Base-by-base conservation (phyloP, 1,140 invertebrate genomes). In the Solen grandis region DNA sequence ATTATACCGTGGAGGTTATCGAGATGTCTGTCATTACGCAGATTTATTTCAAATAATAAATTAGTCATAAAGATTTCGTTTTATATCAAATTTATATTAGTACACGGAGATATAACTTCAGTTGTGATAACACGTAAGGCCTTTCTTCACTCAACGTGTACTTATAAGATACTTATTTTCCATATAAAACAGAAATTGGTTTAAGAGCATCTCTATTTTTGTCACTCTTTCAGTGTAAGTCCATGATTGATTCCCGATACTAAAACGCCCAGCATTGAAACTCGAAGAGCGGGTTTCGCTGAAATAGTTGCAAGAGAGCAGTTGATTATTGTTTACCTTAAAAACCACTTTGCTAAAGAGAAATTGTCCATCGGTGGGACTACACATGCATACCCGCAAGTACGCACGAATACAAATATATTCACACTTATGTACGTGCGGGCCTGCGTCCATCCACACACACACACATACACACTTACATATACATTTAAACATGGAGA, bases 151-250 rank as follows among this genome's bases (percentile, higher is more conserved):
- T 74, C 62, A 74, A 59, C 50, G 36, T 38, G 70, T 41, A n/a
- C n/a, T n/a, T n/a, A n/a, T n/a, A n/a, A n/a, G n/a, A n/a, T 38
- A 74, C 62, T 29, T 74, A 57, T 60, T 74, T 46, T 19, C 38
- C 57, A 55, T 57, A 46, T 29, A 22, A 57, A 25, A 57, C 2
- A 29, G 33, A 10, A 60, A 46, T 52, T 52, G 4, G 41, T 29
- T 35, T 62, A 60, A 74, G n/a, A n/a, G n/a, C n/a, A n/a, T n/a
- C n/a, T n/a, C n/a, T n/a, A n/a, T n/a, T n/a, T n/a, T 74, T 74
- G 29, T 60, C 31, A n/a, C 46, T n/a, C 13, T 50, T n/a, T 13
- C 13, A 50, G 46, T 50, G 13, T 14, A 50, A 50, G 13, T 13
- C 13, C 46, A 50, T 50, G 13, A 50, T 14, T 13, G 46, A 50